Evolutionary conservation across 1,140 invertebrate species (phyloP), one percentile per base, ranked within the genome.

Genomic region (Cyclina sinensis): DNA sequence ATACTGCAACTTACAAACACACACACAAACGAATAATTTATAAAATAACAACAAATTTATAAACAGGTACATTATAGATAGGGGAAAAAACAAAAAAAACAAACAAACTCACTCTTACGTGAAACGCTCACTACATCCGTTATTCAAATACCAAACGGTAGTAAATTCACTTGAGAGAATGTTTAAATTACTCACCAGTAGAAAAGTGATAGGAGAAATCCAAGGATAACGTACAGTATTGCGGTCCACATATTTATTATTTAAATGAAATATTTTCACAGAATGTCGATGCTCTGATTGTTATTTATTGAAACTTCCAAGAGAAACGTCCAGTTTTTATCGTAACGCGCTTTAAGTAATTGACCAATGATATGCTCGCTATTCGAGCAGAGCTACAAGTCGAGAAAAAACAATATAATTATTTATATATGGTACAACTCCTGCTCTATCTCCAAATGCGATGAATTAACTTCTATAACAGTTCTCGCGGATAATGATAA

Each of bases 121-220:
- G 21, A 24, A 18, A 7, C 21, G 7, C 30, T 30, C 30, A 7
- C 57, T 62, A n/a, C 68, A 37, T 37, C 18, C 35, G n/a, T 73
- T 73, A 73, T 46, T 39, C 39, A 73, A 35, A 46, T 11, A 27
- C 37, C 24, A 78, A n/a, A 43, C 35, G 48, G 21, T 48, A 0
- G 21, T 54, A 18, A 54, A 54, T n/a, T 54, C 18, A 54, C 51
- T 3, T n/a, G 21, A 18, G 21, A 18, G 51, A 51, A 43, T 30
- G 37, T 35, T 39, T 24, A 46, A 37, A 37, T 21, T 11, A 62
- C 89, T 90, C 68, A 90, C 89, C 89, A 83, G 43, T 84, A 88
- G 46, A 90, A 90, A 51, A 84, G 68, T 35, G 46, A 54, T 0
- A 87, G 0, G 9, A 87, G 76, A 37, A 83, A 80, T n/a, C 62